A percentile compares a stretch with the other conserved stretches of the same genome.
Conservation (phyloP, 1,140 invertebrate species). For the Zaprionus davidi region DNA sequence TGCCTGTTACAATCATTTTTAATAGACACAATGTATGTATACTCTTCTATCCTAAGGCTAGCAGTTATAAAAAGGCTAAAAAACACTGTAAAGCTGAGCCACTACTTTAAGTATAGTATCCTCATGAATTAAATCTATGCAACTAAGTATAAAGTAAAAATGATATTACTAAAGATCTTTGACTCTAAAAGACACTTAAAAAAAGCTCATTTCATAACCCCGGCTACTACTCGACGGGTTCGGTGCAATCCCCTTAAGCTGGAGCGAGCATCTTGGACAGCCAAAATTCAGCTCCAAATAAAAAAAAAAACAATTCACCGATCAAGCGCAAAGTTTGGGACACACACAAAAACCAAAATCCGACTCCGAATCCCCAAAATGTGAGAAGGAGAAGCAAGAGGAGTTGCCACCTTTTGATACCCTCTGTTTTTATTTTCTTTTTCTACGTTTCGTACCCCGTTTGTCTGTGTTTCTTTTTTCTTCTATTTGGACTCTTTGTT, state of each 20-base stretch:
- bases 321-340: constrained; percentile 73
- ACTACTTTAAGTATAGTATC: no score
- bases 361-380: constrained; percentile 29
- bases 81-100: no score
- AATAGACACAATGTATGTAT: no score
- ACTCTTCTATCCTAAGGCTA: no score
- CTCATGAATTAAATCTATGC: no score
- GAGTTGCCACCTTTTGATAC: constrained; percentile 54
- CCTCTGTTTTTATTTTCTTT: constrained; percentile 55
- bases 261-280: constrained; percentile 36
- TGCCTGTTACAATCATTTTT: no score
- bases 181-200: not conserved
- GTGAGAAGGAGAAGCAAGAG: constrained; percentile 35
- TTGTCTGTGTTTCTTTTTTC: constrained; percentile 29
- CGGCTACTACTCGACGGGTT: not conserved
- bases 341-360: constrained; percentile 50
- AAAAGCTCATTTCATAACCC: constrained; percentile 5
- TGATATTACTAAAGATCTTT: not conserved
- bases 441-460: constrained; percentile 26
- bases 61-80: no score
- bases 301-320: constrained; percentile 39
- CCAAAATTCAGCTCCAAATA: constrained; percentile 27
- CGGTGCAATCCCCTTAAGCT: not conserved
- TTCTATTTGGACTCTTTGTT: constrained; percentile 5
- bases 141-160: no score